Conservation (phyloP, 92 coral and sea anemone species). For the Zoanthus sociatus region DNA sequence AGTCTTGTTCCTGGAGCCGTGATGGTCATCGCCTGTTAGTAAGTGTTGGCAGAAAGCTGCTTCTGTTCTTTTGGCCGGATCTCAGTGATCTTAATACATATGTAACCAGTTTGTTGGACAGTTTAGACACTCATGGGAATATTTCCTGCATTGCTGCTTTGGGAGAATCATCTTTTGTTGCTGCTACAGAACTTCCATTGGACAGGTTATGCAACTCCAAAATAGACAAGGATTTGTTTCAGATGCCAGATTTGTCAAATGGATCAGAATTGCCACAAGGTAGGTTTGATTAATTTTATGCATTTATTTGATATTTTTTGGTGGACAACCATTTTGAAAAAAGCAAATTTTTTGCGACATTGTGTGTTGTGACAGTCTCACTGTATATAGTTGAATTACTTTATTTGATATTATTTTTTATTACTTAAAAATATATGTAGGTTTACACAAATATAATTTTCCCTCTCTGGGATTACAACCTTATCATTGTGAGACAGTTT, state of each 20-base stretch:
- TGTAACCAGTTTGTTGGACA: neutral
- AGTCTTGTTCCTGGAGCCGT: conserved; percentile 24
- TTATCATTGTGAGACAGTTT: no score
- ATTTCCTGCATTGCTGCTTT: conserved; percentile 18
- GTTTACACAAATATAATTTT: no score
- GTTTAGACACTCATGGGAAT: conserved; percentile 27
- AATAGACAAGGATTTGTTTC: conserved; percentile 20
- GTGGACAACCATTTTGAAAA: neutral
- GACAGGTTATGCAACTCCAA: conserved; percentile 18
- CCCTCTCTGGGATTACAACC: no score
- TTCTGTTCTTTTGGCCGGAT: conserved; percentile 26
- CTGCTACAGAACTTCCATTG: conserved; percentile 17
- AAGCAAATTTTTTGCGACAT: neutral
- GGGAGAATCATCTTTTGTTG: conserved; percentile 20
- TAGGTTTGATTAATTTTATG: neutral
- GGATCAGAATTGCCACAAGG: conserved; percentile 13
- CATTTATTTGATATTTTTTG: neutral
- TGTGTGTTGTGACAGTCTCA: no score
- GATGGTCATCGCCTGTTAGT: conserved; percentile 24
- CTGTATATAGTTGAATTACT: no score
- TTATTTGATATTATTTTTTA: no score
- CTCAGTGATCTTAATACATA: conserved; percentile 4
- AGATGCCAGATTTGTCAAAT: neutral
- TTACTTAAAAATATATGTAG: no score
- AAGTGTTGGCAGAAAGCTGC: conserved; percentile 24